Percentiles rank a stretch among this genome's conserved stretches.
Conservation (phyloP, 64 coral and sea anemone species). For the Platygyra sinensis region DNA sequence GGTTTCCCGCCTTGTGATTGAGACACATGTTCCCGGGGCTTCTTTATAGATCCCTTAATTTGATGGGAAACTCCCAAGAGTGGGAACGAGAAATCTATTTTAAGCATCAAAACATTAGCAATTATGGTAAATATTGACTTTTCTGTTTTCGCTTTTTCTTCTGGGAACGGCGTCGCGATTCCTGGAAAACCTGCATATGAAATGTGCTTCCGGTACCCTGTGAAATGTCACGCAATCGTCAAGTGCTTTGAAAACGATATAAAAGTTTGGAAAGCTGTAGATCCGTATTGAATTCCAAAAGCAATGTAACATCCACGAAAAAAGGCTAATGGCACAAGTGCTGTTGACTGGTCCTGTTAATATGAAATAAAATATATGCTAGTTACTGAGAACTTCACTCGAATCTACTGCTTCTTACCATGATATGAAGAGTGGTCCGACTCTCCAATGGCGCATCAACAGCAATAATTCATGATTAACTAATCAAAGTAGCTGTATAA, state of each 20-base stretch:
- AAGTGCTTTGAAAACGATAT: neutral
- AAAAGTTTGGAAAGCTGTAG: too few species aligned
- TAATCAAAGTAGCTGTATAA: too few species aligned
- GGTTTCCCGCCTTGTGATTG: neutral
- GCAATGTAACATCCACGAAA: too few species aligned
- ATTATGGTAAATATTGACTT: neutral
- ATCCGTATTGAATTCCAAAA: too few species aligned
- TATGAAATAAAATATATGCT: too few species aligned
- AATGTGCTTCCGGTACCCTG: conserved; percentile 22
- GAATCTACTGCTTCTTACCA: too few species aligned
- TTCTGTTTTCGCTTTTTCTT: conserved; percentile 20
- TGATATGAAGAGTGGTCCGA: too few species aligned
- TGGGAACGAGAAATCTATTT: conserved; percentile 31
- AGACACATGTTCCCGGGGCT: neutral
- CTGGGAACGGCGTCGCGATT: neutral
- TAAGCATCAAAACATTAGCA: neutral
- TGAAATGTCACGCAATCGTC: conserved; percentile 27
- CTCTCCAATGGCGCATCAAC: too few species aligned
- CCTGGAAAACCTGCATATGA: conserved; percentile 23
- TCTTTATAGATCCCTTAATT: conserved; percentile 1
- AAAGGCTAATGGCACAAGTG: too few species aligned
- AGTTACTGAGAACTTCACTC: too few species aligned
- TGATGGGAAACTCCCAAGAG: conserved; percentile 5
- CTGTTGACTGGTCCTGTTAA: too few species aligned
- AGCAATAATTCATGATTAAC: too few species aligned